A percentile compares a stretch with the other conserved stretches of the same genome.
Evolutionary conservation across 2,113 vertebrate genomes (phyloP).

Genomic region (Haliaeetus leucogaster): DNA sequence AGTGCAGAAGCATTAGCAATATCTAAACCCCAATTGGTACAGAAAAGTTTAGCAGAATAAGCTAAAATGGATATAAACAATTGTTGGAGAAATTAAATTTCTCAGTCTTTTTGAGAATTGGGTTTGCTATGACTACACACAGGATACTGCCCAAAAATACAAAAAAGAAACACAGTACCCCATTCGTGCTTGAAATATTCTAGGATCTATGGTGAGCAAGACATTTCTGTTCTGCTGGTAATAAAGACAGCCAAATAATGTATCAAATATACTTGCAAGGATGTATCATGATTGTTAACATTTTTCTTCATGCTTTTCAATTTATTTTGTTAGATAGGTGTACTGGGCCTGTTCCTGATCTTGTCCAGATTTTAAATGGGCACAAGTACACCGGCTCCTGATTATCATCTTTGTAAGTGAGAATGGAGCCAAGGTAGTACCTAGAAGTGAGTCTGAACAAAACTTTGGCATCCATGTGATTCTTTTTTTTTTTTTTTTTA

Average conservation of each 20-base stretch:
- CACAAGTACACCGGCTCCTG: background rate
- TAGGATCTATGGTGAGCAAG: background rate
- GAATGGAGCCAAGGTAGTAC: background rate
- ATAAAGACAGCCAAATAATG: background rate
- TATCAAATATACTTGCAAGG: slow-evolving; percentile 10
- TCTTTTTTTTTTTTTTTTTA: background rate
- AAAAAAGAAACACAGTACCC: background rate
- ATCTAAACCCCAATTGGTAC: slow-evolving; percentile 11
- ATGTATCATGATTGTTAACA: background rate
- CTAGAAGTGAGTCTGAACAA: background rate
- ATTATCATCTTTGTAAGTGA: background rate
- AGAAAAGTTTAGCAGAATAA: slow-evolving; percentile 44
- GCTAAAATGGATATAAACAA: slow-evolving; percentile 45
- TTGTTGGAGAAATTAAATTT: slow-evolving; percentile 26
- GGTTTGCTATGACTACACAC: slow-evolving; percentile 22
- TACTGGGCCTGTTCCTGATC: background rate
- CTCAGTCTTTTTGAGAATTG: slow-evolving; percentile 53
- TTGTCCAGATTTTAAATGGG: background rate
- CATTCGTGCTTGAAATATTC: background rate
- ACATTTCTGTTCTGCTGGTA: slow-evolving; percentile 19
- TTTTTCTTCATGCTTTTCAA: slow-evolving; percentile 28
- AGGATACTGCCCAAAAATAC: background rate
- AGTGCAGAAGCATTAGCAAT: background rate
- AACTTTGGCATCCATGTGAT: background rate
- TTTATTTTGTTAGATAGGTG: background rate